Base-by-base conservation (phyloP, 1,140 invertebrate genomes). In the Sesamia nonagrioides region DNA sequence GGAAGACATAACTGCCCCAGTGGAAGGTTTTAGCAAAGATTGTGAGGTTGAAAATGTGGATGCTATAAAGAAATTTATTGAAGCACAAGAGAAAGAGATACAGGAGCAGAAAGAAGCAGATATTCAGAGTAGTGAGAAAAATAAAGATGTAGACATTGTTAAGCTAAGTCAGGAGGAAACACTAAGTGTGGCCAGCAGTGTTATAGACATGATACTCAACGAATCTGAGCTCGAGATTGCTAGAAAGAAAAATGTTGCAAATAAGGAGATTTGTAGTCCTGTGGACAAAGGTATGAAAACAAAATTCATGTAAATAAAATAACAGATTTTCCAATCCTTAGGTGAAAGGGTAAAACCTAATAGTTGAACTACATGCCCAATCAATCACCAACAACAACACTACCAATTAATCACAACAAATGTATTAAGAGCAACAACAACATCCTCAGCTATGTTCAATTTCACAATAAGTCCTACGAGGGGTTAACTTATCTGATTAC, bases 11-110 rank as follows among this genome's bases (percentile, higher is more conserved):
- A 75, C 2, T 18, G n/a, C 52, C 42, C 27, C 40, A 18, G 40
- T 35, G 9, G 73, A 63, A 33, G 40, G 21, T 11, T 40, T 60
- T 9, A 42, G 40, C 37, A n/a, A 45, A 6, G 54, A 60, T 13
- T 85, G 83, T 17, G 91, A 93, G 68, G 80, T 48, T 35, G 91
- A 94, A 74, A 93, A 91, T 84, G 52, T 94, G 18, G 92, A 93
- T 52, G 84, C 85, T 35, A 94, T 94, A 61, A 88, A 87, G 45
- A 90, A 89, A 69, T 92, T 86, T 58, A 94, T 94, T 71, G 87
- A 91, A 71, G 82, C 88, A 9, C 89, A 93, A 81, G 88, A 88
- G 11, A 88, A 84, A 54, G 86, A 90, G 73, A 79, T 63, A 21
- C 18, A 83, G 58, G 71, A 80, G 27, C 71, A 80, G 60, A 72